phyloP scores from a whole-genome alignment of 2,797 vertebrate genomes.

The Rallus crepitans region DNA sequence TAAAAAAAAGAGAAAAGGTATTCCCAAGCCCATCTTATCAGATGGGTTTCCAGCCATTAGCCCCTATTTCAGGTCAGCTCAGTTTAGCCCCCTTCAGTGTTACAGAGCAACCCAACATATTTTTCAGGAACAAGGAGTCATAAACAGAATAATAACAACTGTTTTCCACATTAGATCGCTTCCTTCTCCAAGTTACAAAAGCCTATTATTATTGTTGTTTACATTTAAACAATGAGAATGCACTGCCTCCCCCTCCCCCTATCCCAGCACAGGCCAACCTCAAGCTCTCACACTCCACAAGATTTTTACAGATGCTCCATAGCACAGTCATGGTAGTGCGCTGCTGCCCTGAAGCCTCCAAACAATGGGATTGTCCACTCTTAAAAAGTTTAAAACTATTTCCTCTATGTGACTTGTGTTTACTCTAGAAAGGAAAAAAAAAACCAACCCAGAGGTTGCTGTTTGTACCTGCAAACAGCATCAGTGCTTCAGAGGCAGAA shows the following conservation, averaged over 20 bases:
- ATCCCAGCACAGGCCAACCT: neutral
- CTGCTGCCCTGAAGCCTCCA: neutral
- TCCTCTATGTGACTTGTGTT: neutral
- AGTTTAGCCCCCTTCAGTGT: neutral
- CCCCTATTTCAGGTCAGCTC: neutral
- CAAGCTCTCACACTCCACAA: fast-evolving
- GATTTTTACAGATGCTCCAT: neutral
- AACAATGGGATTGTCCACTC: neutral
- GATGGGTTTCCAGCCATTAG: neutral
- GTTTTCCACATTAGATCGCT: constrained; percentile 52
- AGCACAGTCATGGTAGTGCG: fast-evolving
- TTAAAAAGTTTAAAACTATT: neutral
- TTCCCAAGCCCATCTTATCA: neutral
- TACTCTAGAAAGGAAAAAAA: constrained; percentile 31
- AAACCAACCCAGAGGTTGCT: neutral
- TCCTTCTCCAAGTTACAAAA: neutral
- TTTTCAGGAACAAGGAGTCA: neutral
- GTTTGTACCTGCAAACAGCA: neutral
- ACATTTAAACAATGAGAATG: constrained; percentile 38
- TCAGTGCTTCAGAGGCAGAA: neutral
- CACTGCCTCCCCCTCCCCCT: neutral
- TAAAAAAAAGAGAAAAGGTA: neutral
- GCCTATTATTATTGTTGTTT: constrained; percentile 46
- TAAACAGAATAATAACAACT: constrained; percentile 24
- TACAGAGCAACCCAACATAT: neutral